Conservation (phyloP, 2,113 vertebrate genomes). For the Periophthalmodon schlosseri region DNA sequence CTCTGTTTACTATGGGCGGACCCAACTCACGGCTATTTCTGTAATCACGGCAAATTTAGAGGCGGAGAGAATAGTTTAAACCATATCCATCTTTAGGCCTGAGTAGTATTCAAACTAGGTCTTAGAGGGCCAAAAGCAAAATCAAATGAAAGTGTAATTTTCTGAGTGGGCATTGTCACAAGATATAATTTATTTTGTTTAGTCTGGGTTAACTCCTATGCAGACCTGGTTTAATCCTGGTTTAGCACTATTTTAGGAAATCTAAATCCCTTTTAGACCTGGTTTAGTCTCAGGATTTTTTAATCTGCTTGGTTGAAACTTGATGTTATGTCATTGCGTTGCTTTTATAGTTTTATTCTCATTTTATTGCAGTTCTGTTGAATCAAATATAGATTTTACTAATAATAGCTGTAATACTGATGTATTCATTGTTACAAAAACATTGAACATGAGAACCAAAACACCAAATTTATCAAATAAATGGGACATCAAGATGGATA, state of each 20-base stretch:
- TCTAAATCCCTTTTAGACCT: not conserved
- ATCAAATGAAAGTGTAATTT: not conserved
- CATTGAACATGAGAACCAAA: too few species aligned
- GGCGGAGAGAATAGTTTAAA: not conserved
- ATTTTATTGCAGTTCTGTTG: too few species aligned
- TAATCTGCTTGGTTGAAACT: too few species aligned
- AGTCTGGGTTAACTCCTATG: not conserved
- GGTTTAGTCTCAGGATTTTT: not conserved
- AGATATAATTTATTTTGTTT: not conserved
- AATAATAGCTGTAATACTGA: too few species aligned
- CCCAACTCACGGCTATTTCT: slow-evolving; percentile 36
- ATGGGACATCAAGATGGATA: too few species aligned
- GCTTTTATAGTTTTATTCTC: too few species aligned
- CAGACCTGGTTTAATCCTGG: not conserved
- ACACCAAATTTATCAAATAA: too few species aligned
- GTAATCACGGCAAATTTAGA: slow-evolving; percentile 19
- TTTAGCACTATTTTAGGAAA: not conserved
- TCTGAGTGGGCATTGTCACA: not conserved
- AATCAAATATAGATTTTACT: too few species aligned
- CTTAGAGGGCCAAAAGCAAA: not conserved
- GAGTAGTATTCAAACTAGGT: too few species aligned
- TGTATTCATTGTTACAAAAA: too few species aligned
- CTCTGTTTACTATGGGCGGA: slow-evolving; percentile 46
- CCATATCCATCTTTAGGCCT: too few species aligned
- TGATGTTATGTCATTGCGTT: too few species aligned